phyloP scores from a whole-genome alignment of 2,113 vertebrate genomes.

The Cepphus grylle region DNA sequence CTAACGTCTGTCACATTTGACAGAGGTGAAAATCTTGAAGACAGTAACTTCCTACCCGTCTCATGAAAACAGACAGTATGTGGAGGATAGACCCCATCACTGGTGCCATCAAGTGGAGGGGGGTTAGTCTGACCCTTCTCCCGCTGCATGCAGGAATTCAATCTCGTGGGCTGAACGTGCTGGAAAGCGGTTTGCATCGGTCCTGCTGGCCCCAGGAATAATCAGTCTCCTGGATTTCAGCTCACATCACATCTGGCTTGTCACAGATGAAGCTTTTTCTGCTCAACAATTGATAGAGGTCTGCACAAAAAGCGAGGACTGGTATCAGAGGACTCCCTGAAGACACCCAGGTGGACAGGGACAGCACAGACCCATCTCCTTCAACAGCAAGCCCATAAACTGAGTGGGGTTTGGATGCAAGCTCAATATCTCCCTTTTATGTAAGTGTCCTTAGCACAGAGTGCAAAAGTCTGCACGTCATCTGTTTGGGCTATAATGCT shows the following conservation, averaged over 20 bases:
- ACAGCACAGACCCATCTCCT: neutral
- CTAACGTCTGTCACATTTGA: neutral
- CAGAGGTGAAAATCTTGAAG: neutral
- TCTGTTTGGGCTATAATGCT: neutral
- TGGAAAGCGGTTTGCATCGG: accelerated
- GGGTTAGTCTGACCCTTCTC: neutral
- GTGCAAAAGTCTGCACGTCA: neutral
- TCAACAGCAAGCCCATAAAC: neutral
- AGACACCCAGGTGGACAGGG: neutral
- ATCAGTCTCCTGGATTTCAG: neutral
- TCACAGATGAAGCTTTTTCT: neutral
- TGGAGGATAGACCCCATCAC: neutral
- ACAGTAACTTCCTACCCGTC: neutral
- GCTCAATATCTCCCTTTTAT: neutral
- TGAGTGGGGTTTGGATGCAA: neutral
- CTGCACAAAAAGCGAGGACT: neutral
- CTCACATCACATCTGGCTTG: neutral
- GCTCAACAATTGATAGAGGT: neutral
- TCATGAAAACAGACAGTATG: neutral
- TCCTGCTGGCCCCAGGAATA: neutral
- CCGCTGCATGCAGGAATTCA: neutral
- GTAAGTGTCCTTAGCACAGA: neutral
- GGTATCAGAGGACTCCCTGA: neutral
- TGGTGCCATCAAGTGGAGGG: neutral
- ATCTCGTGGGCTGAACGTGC: neutral